phyloP scores from a whole-genome alignment of 1,140 invertebrate genomes.

The Eupeodes corollae region DNA sequence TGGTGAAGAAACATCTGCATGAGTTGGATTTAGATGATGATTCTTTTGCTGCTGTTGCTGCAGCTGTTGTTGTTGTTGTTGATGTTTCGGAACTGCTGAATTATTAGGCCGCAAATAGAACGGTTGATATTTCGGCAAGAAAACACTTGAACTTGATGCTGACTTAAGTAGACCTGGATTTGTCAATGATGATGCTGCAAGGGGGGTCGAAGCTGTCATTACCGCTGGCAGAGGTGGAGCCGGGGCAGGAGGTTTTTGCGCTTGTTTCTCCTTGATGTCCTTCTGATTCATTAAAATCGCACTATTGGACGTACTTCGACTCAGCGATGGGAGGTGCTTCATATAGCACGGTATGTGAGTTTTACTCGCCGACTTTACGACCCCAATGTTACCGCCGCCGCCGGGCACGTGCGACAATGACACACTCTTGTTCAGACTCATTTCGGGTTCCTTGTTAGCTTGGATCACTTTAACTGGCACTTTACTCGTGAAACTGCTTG shows the following conservation, averaged over 20 bases:
- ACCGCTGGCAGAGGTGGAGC: conserved; percentile 13
- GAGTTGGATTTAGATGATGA: conserved; percentile 12
- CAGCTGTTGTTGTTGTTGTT: background rate
- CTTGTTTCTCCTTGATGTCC: background rate
- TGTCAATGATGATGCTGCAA: background rate
- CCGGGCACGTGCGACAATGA: conserved; percentile 30
- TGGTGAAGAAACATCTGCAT: too few species aligned
- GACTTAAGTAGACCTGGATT: conserved; percentile 9
- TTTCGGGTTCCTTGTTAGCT: background rate
- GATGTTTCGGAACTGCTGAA: conserved; percentile 3
- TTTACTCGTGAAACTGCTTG: conserved; percentile 16
- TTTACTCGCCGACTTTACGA: conserved; percentile 13
- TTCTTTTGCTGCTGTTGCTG: conserved; percentile 1
- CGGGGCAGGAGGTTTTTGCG: conserved; percentile 14
- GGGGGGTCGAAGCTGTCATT: conserved; percentile 1
- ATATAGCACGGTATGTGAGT: conserved; percentile 35
- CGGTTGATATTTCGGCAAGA: conserved; percentile 11
- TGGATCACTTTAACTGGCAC: conserved; percentile 23
- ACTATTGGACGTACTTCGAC: conserved; percentile 31
- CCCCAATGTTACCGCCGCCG: background rate
- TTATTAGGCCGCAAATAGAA: conserved; percentile 3
- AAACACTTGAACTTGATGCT: conserved; percentile 13
- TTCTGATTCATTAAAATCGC: conserved; percentile 18
- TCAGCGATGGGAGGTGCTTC: conserved; percentile 29
- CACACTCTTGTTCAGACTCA: conserved; percentile 25